Percentiles rank a stretch among this genome's conserved stretches.
phyloP scores from a whole-genome alignment of 2,888 invertebrate genomes.

The Petrophora chlorosata region DNA sequence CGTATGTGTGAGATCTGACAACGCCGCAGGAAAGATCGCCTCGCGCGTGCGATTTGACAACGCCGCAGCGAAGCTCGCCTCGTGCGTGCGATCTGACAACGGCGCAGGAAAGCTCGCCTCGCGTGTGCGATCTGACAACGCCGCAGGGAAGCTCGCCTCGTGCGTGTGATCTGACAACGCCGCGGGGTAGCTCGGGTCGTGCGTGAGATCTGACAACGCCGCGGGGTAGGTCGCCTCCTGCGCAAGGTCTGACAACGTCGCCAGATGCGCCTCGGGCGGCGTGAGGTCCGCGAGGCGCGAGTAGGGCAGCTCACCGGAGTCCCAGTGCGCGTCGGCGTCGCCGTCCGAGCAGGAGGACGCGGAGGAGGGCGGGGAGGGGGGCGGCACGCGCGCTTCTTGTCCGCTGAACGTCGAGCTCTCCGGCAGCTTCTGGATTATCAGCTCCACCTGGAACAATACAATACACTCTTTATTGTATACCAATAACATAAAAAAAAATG shows the following conservation, averaged over 20 bases:
- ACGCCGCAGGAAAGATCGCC: too few species aligned
- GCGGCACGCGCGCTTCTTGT: conserved; percentile 35
- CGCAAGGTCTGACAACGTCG: neutral
- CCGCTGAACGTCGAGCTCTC: conserved; percentile 65
- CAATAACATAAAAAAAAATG: neutral
- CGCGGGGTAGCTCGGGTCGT: too few species aligned
- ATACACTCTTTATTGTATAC: neutral
- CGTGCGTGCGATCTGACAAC: too few species aligned
- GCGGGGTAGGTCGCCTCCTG: neutral
- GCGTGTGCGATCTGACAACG: too few species aligned
- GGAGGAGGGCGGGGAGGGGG: conserved; percentile 48
- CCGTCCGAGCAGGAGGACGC: conserved; percentile 64
- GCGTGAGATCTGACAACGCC: neutral
- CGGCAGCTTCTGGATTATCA: conserved; percentile 85
- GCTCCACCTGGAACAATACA: conserved; percentile 80
- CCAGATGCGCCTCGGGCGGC: neutral
- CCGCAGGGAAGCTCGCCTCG: too few species aligned
- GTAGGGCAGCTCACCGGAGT: conserved; percentile 87
- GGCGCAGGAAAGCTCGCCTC: too few species aligned
- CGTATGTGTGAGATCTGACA: too few species aligned
- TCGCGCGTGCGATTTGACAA: too few species aligned
- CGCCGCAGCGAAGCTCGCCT: too few species aligned
- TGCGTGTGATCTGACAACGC: too few species aligned
- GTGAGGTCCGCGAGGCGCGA: conserved; percentile 1
- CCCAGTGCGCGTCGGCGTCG: conserved; percentile 85